These are phyloP conservation scores for Megalurothrips usitatus DNA, from an alignment of 2,888 invertebrate genomes.

Conservation along the genomic window DNA sequence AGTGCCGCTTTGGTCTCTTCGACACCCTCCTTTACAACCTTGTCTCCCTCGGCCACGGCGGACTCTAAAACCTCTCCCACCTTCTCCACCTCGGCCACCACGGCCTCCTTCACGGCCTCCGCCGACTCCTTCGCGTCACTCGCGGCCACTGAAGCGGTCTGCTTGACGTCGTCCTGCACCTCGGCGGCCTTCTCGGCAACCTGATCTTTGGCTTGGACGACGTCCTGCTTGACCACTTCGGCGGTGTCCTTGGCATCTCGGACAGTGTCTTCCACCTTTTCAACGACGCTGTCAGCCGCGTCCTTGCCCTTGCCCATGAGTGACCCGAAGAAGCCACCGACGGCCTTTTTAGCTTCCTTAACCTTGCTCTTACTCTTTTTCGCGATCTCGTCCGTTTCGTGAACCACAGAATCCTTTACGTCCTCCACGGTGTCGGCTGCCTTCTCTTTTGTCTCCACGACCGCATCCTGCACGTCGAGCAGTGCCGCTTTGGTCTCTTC, in stretches of 20 bases:
- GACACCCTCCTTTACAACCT: conserved; percentile 33
- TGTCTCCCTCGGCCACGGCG: conserved; percentile 35
- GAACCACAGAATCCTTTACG: conserved; percentile 34
- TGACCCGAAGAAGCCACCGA: conserved; percentile 32
- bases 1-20: conserved; percentile 38
- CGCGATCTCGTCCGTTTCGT: conserved; percentile 33
- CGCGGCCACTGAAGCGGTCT: neutral
- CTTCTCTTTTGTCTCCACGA: conserved; percentile 39
- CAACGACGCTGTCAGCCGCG: neutral
- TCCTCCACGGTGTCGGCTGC: conserved; percentile 35
- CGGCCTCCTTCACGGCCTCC: neutral
- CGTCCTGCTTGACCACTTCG: neutral
- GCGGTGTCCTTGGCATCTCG: neutral
- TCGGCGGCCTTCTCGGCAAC: neutral
- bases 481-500: conserved; percentile 38
- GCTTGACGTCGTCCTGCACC: neutral
- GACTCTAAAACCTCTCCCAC: conserved; percentile 35
- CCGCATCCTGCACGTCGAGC: conserved; percentile 37
- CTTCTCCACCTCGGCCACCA: conserved; percentile 29
- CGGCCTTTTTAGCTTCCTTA: conserved; percentile 29
- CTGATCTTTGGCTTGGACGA: neutral
- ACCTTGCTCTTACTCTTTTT: conserved; percentile 32
- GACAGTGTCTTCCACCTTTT: neutral
- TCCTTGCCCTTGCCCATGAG: conserved; percentile 33
- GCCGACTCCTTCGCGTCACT: neutral